Evolutionary conservation across 2,888 invertebrate genomes (phyloP).

Genomic region (Pseudococcus longispinus): DNA sequence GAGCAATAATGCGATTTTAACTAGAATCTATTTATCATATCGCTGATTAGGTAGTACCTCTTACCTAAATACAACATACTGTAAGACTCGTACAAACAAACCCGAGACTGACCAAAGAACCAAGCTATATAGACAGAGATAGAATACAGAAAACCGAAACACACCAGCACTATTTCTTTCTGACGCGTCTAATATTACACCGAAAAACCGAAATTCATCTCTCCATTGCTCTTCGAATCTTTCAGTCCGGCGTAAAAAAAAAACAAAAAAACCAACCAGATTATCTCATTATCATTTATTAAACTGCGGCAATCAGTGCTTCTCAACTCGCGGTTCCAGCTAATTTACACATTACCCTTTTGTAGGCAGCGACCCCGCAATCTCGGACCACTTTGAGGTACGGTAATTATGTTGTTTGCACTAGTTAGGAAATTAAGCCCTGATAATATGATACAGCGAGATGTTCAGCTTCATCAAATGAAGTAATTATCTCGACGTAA

Average conservation of each 20-base stretch:
- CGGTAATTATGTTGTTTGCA: constrained; percentile 40
- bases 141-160: no score
- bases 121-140: neutral
- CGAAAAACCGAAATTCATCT: constrained; percentile 27
- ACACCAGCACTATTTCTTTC: neutral
- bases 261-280: constrained; percentile 29
- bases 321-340: neutral
- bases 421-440: constrained; percentile 11
- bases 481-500: constrained; percentile 44
- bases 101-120: neutral
- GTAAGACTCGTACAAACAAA: no score
- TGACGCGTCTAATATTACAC: neutral
- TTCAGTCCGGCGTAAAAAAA: neutral
- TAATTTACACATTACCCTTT: neutral
- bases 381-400: neutral
- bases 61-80: no score
- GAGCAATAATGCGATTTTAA: constrained; percentile 54
- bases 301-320: constrained; percentile 31
- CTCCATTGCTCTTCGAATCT: neutral
- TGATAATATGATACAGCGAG: neutral
- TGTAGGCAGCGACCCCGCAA: neutral
- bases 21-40: constrained; percentile 54
- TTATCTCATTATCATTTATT: constrained; percentile 52
- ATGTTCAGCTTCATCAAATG: constrained; percentile 21
- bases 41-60: constrained; percentile 47